Conservation (phyloP, 2,888 invertebrate genomes). For the Apoderus coryli region DNA sequence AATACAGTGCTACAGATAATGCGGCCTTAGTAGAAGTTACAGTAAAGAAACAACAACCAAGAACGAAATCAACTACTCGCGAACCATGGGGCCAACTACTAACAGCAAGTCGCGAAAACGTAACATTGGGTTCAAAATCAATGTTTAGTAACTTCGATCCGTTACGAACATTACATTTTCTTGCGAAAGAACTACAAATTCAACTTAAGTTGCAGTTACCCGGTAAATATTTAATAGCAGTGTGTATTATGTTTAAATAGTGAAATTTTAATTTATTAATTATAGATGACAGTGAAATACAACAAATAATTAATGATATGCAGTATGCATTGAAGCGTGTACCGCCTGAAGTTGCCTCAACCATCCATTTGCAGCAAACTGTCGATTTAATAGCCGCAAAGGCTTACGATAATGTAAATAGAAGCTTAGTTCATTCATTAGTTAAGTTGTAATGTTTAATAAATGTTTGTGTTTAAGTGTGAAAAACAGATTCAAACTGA, state of each 20-base stretch:
- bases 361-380: conserved; percentile 22
- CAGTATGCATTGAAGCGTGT: conserved; percentile 29
- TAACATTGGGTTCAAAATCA: too few species aligned
- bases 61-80: conserved; percentile 19
- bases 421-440: too few species aligned
- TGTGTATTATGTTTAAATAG: neutral
- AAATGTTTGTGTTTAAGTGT: too few species aligned
- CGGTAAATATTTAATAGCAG: conserved; percentile 18
- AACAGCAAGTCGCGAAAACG: conserved; percentile 20
- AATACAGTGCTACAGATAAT: conserved; percentile 17
- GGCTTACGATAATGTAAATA: too few species aligned
- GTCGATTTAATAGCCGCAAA: conserved; percentile 16
- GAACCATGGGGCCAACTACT: conserved; percentile 26
- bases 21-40: conserved; percentile 21
- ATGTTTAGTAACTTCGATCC: conserved; percentile 30
- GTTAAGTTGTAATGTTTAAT: too few species aligned
- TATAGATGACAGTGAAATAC: conserved; percentile 26
- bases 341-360: conserved; percentile 28
- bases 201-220: conserved; percentile 23
- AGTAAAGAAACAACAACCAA: conserved; percentile 20
- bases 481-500: conserved; percentile 23
- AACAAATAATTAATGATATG: conserved; percentile 29
- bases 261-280: too few species aligned
- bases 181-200: conserved; percentile 28
- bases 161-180: conserved; percentile 30